These are phyloP conservation scores for Spongilla lacustris DNA, from an alignment of 37 sponge, comb jelly and placozoan genomes.

Conservation along the genomic window DNA sequence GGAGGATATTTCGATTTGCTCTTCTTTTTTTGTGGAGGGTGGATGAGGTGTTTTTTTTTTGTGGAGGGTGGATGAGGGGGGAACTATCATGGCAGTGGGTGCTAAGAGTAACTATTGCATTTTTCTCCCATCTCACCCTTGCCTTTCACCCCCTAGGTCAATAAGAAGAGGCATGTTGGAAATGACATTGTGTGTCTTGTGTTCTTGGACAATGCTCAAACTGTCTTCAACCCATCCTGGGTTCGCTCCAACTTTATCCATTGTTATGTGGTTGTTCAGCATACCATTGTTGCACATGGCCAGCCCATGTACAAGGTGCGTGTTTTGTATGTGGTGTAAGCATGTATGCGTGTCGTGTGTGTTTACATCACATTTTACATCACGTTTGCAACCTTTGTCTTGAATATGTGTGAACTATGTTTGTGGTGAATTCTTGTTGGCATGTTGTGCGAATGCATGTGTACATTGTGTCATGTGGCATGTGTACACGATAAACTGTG, in stretches of 20 bases:
- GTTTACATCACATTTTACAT: too few relatives aligned
- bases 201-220: conserved; percentile 83
- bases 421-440: not conserved
- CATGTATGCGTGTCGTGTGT: not conserved
- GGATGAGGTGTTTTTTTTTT: too few relatives aligned
- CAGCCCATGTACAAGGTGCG: conserved; percentile 71
- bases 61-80: too few relatives aligned
- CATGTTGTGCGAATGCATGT: not conserved
- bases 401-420: not conserved
- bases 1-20: not conserved
- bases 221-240: conserved; percentile 87
- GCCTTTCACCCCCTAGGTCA: conserved; percentile 63
- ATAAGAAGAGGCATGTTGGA: conserved; percentile 96
- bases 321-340: not conserved
- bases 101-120: not conserved
- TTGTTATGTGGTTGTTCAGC: conserved; percentile 90
- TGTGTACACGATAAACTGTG: too few relatives aligned
- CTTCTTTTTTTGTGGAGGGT: too few relatives aligned
- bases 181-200: conserved; percentile 95
- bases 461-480: not conserved
- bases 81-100: too few relatives aligned
- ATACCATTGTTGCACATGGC: conserved; percentile 55
- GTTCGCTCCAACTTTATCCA: conserved; percentile 96
- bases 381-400: not conserved
- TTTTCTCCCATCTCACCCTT: conserved; percentile 16